Base-by-base conservation (phyloP, 2,888 invertebrate species). In the Scaptomyza caliginosa region DNA sequence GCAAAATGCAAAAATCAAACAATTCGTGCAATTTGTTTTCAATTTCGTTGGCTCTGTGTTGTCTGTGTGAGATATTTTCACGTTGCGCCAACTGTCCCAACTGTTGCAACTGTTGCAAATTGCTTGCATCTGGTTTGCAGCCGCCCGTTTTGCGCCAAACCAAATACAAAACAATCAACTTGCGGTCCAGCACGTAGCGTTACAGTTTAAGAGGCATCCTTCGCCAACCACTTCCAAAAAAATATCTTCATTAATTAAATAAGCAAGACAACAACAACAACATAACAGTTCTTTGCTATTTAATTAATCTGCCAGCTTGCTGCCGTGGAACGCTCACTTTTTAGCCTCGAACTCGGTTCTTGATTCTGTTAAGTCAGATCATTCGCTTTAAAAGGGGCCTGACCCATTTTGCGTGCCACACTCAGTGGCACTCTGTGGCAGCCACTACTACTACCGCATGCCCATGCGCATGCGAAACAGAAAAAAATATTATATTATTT, bases 321-420 rank as follows among this genome's bases (percentile, higher is more conserved):
- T 2, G 32, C 30, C 1, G 30, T n/a, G n/a, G 30, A n/a, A 73
- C 84, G 84, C 66, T 80, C 77, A 84, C 81, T 74, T 84, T 60
- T 77, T 32, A 55, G 55, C 23, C 58, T 45, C 43, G 5, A 2
- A n/a, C 26, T 24, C 24, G 38, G 46, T 26, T 40, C n/a, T n/a
- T 43, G 21, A 38, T 39, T 32, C 26, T 28, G 16, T 17, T 17
- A 21, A 23, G 55, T 16, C 24, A 28, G 43, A 38, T 50, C 39
- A 11, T 16, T 43, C 11, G 69, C 64, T 63, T 3, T 10, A 26
- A 34, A 34, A 51, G 58, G 4, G 57, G 77, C 48, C 73, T 81
- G 81, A 82, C 79, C 86, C 83, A 86, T 82, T 86, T 82, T 60
- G 71, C 76, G 73, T 73, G 68, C 54, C 63, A n/a, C n/a, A n/a